phyloP scores from a whole-genome alignment of 2,888 invertebrate genomes.

The Plagiodera versicolora region DNA sequence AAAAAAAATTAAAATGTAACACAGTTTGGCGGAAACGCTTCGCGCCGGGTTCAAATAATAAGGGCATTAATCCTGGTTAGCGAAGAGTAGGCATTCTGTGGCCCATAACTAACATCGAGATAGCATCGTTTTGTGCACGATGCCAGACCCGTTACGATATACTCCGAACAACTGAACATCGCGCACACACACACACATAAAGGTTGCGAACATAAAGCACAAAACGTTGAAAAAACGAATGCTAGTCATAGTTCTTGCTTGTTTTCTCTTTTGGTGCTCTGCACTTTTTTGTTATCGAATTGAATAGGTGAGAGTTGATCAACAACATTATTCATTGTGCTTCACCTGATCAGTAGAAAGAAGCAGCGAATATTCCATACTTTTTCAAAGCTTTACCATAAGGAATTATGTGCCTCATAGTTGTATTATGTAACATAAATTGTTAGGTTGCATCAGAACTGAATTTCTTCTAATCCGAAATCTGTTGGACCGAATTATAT shows the following conservation, averaged over 20 bases:
- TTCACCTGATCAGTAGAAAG: too few species aligned
- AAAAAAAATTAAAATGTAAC: conserved; percentile 28
- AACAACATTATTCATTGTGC: too few species aligned
- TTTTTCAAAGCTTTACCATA: too few species aligned
- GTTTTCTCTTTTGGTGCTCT: too few species aligned
- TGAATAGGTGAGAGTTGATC: too few species aligned
- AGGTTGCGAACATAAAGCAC: conserved; percentile 23
- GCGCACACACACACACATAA: conserved; percentile 15
- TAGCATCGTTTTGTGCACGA: conserved; percentile 46
- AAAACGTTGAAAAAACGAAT: conserved; percentile 1
- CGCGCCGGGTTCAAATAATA: conserved; percentile 46
- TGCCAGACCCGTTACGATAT: conserved; percentile 41
- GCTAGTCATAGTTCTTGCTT: neutral
- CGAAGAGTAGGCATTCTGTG: conserved; percentile 50
- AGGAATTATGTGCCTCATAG: too few species aligned
- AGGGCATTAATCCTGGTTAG: conserved; percentile 52
- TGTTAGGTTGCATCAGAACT: too few species aligned
- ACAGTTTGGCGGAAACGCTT: conserved; percentile 34
- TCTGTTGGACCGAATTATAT: too few species aligned
- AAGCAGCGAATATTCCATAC: too few species aligned
- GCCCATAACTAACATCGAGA: conserved; percentile 52
- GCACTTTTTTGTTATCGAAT: too few species aligned
- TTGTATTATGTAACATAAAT: too few species aligned
- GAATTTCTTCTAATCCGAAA: too few species aligned
- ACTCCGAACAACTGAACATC: conserved; percentile 31